Evolutionary conservation across 2,888 invertebrate species (phyloP), one percentile per base, ranked within the genome.

Genomic region (Mamestra brassicae): DNA sequence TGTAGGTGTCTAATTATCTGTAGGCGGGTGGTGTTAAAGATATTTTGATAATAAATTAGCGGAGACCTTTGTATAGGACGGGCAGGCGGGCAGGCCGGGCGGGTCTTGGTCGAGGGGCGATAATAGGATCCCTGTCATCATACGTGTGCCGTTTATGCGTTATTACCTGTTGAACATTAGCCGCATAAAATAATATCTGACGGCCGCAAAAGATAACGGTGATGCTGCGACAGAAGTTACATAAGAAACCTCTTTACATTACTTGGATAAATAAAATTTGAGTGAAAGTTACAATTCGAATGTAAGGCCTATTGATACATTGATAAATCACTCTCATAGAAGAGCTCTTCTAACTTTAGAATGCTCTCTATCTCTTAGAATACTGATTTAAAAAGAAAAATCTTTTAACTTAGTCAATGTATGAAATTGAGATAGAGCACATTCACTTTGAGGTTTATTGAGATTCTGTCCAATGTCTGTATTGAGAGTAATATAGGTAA

Each of bases 111-210:
- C 87, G 89, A 88, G 87, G 88, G 77, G 89, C 89, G 93, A 92
- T 93, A 93, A 93, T 92, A 88, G 91, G 90, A 87, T 89, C 91
- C 92, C 90, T 92, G 92, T 92, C 93, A 90, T 92, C 92, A 89
- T 90, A 88, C 88, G 89, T 85, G 86, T 83, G 84, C 86, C 88
- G 88, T 89, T 91, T 90, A 89, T 91, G 88, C 89, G 87, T 89
- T 88, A 92, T 91, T 91, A 92, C 93, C 91, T 93, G 92, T 93
- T 93, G 90, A 92, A 88, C 85, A 85, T 88, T 84, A 80, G 65
- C 75, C 75, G 78, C 84, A 74, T 78, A 72, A 76, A 81, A 87
- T 81, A 70, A 81, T 83, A 69, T 72, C 62, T 63, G 64, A 55
- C 66, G 65, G 71, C 60, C 66, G 65, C 55, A 61, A 68, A 78